Evolutionary conservation across 1,140 invertebrate species (phyloP).

Genomic region (Leptopilina boulardi): DNA sequence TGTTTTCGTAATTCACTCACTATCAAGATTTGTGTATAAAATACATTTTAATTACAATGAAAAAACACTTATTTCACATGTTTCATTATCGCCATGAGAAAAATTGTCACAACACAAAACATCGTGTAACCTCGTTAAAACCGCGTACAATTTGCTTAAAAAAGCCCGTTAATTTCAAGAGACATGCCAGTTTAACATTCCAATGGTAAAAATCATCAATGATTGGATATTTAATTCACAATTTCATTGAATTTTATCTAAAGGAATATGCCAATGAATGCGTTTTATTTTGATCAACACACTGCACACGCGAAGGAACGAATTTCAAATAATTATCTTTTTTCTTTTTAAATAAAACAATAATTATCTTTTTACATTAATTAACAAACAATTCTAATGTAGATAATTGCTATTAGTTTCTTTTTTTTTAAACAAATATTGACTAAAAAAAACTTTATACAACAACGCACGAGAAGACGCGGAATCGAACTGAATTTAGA

Average conservation of each 20-base stretch:
- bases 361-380: too few species aligned
- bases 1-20: neutral
- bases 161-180: slow-evolving; percentile 10
- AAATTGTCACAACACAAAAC: slow-evolving; percentile 30
- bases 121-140: slow-evolving; percentile 26
- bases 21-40: slow-evolving; percentile 9
- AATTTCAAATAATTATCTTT: too few species aligned
- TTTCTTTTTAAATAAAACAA: too few species aligned
- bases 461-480: too few species aligned
- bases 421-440: too few species aligned
- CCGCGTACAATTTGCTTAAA: slow-evolving; percentile 26
- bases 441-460: too few species aligned
- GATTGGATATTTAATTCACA: neutral
- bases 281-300: neutral
- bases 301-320: neutral
- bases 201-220: neutral
- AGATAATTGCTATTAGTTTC: too few species aligned
- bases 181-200: slow-evolving; percentile 24
- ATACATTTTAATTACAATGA: neutral
- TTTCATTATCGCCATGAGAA: slow-evolving; percentile 22
- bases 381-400: too few species aligned
- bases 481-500: too few species aligned
- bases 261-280: neutral
- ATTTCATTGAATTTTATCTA: neutral
- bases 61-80: slow-evolving; percentile 16